A percentile compares a stretch with the other conserved stretches of the same genome.
Evolutionary conservation across 2,113 vertebrate species (phyloP).

Genomic region (Corythornis cristatus): DNA sequence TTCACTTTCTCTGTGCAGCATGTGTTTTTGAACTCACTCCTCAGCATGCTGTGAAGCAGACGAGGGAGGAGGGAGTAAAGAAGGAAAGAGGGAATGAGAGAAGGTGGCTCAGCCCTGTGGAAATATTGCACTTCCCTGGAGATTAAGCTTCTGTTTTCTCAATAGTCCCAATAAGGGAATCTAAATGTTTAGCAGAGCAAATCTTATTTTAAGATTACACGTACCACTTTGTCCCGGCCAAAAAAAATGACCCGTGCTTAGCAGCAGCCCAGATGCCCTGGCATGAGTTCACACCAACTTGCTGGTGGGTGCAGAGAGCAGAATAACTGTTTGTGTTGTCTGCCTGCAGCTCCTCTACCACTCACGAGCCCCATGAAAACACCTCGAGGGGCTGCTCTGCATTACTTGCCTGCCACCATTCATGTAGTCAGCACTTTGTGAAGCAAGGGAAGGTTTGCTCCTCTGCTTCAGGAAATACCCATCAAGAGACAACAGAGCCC

Average conservation of each 20-base stretch:
- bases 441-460: not conserved
- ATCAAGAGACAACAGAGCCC: not conserved
- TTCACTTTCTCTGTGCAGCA: slow-evolving; percentile 10
- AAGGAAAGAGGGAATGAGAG: not conserved
- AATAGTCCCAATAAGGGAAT: not conserved
- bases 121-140: not conserved
- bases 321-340: not conserved
- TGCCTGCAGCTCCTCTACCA: not conserved
- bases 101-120: not conserved
- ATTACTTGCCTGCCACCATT: not conserved
- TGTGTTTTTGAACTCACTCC: not conserved
- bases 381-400: not conserved
- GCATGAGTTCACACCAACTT: not conserved
- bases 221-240: not conserved
- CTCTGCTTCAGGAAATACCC: not conserved
- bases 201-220: not conserved
- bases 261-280: not conserved
- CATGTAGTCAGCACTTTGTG: not conserved
- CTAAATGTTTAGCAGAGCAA: not conserved
- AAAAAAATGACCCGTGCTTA: not conserved
- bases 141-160: slow-evolving; percentile 22
- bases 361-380: not conserved
- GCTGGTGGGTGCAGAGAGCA: not conserved
- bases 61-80: not conserved
- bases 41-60: not conserved